phyloP scores from a whole-genome alignment of 1,140 invertebrate genomes.

The Rhagoletis zephyria region DNA sequence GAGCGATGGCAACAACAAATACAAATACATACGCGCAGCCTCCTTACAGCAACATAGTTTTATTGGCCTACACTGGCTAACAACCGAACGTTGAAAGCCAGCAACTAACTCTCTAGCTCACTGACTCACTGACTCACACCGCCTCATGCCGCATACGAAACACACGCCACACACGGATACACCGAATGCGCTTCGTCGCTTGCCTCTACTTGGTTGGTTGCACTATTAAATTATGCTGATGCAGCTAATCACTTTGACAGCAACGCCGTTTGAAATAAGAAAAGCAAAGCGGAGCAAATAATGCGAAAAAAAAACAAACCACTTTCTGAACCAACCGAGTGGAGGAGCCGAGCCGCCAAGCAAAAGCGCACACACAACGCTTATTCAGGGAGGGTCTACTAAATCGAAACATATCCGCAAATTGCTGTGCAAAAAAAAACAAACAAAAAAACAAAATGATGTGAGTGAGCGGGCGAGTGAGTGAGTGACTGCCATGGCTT shows the following conservation, averaged over 20 bases:
- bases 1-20: not conserved
- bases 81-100: not conserved
- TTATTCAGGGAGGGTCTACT: not conserved
- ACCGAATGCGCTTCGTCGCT: not conserved
- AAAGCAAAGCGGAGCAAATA: not conserved
- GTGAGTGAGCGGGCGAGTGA: not conserved
- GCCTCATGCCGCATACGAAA: not conserved
- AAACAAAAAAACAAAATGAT: not conserved
- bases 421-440: conserved; percentile 3
- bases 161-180: not conserved
- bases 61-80: conserved; percentile 10
- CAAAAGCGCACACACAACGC: not conserved
- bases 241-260: conserved; percentile 56
- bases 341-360: conserved; percentile 21
- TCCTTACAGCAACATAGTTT: not conserved
- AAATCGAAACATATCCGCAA: not conserved
- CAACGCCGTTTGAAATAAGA: conserved; percentile 23
- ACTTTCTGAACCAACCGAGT: not conserved
- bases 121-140: not conserved
- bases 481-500: not conserved
- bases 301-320: not conserved
- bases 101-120: not conserved
- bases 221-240: conserved; percentile 54
- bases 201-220: conserved; percentile 7
- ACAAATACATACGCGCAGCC: not conserved